Evolutionary conservation across 2,888 invertebrate genomes (phyloP).

Genomic region (Meta bourneti): DNA sequence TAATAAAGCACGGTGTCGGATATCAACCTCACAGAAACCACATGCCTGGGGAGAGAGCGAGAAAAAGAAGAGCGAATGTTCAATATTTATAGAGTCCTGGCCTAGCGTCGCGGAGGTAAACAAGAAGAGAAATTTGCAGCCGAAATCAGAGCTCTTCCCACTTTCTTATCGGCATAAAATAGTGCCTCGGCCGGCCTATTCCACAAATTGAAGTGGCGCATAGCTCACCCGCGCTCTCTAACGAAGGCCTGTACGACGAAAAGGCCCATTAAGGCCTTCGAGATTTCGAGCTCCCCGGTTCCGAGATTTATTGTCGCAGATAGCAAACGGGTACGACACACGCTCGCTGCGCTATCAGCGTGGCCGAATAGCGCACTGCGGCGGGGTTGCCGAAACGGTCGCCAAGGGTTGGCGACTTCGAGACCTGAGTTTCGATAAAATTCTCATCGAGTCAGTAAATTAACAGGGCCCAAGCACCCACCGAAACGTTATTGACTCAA

Average conservation of each 20-base stretch:
- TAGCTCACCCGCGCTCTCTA: constrained; percentile 60
- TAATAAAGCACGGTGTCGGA: too few species aligned
- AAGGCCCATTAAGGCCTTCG: constrained; percentile 64
- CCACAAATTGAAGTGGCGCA: constrained; percentile 71
- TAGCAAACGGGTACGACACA: constrained; percentile 69
- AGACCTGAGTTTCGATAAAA: not conserved
- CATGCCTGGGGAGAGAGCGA: constrained; percentile 45
- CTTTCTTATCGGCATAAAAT: constrained; percentile 69
- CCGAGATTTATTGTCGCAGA: constrained; percentile 58
- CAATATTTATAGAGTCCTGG: constrained; percentile 61
- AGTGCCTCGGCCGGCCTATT: constrained; percentile 62
- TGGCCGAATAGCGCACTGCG: constrained; percentile 1
- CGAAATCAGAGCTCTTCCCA: constrained; percentile 69
- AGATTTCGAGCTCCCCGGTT: constrained; percentile 36
- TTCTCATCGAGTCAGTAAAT: not conserved
- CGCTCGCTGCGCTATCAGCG: constrained; percentile 35
- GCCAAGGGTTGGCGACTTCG: not conserved
- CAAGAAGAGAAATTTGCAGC: constrained; percentile 72
- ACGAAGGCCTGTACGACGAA: constrained; percentile 57
- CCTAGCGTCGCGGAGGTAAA: constrained; percentile 61
- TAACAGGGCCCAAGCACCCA: too few species aligned
- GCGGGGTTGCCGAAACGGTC: constrained; percentile 35
- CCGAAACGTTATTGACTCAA: not conserved
- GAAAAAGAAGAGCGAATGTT: not conserved
- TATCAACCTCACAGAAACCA: constrained; percentile 44